phyloP scores from a whole-genome alignment of 1,140 invertebrate species.

The Philopotamus ludificatus region DNA sequence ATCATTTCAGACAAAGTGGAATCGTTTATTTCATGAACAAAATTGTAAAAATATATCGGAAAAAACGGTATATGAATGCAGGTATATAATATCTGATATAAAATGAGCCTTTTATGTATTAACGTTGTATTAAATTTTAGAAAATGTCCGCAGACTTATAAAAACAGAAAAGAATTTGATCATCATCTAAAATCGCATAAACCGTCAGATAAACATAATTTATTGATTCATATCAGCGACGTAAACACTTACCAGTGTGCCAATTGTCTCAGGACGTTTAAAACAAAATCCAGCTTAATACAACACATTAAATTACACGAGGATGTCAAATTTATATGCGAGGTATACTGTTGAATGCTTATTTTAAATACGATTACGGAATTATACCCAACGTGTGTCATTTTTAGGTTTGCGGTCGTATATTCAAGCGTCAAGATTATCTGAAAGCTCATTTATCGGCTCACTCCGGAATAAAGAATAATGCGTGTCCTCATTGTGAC shows the following conservation, averaged over 20 bases:
- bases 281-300: neutral
- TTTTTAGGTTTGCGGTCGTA: conserved; percentile 10
- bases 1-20: neutral
- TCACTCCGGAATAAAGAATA: neutral
- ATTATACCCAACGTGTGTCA: neutral
- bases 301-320: neutral
- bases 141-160: neutral
- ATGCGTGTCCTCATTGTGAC: conserved; percentile 1
- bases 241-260: conserved; percentile 2
- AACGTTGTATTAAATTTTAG: neutral
- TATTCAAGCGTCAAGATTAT: neutral
- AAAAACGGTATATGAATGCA: neutral
- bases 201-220: neutral
- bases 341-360: neutral
- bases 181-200: neutral
- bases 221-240: neutral
- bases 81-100: neutral
- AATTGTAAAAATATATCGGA: neutral
- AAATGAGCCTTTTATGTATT: neutral
- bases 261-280: conserved; percentile 5
- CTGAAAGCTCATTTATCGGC: neutral
- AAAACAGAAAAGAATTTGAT: neutral
- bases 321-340: neutral
- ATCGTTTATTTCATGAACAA: neutral
- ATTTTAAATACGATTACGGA: neutral